Evolutionary conservation across 2,797 vertebrate species (phyloP), one percentile per base, ranked within the genome.

Genomic region (Passerculus sandwichensis): DNA sequence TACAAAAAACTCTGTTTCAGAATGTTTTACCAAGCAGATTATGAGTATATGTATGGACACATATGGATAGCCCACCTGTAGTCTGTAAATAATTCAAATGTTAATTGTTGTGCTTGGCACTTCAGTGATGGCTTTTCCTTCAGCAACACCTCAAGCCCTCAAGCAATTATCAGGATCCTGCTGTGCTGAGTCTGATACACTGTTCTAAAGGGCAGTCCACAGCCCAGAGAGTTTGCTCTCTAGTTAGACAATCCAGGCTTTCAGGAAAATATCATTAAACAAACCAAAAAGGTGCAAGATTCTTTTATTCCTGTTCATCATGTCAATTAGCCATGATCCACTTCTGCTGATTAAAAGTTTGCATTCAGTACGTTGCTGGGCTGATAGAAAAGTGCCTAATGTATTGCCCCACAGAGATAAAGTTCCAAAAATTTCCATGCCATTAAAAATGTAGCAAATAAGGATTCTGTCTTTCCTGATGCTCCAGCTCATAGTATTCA

Each of bases 21-120:
- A 75, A 57, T 64, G 48, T 73, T 36, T 23, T n/a, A 73, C 18
- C 19, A n/a, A 83, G 56, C 44, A 78, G 25, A 75, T 66, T 42
- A 18, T 42, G 67, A 57, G 36, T 13, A 15, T 62, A 72, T 47
- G 40, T 73, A 75, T 1, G 5, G 65, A 90, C 25, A 3, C 79
- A 84, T 81, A 92, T 32, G 89, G 76, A 90, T 66, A 81, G 76
- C 38, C 73, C 92, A 91, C 94, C 92, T 93, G 87, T 50, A 86
- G 94, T 67, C 89, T 84, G 76, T 84, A 96, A 97, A 96, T 95
- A 94, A 93, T 94, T 96, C 79, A 96, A 78, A 96, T 88, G 89
- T 82, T 96, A 95, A 96, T 95, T 88, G 79, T 88, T 85, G 54
- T 92, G 83, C 76, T 93, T 93, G 91, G 73, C 89, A 88, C 92